Evolutionary conservation across 2,113 vertebrate genomes (phyloP), one percentile per base, ranked within the genome.

Genomic region (Oriolus oriolus): DNA sequence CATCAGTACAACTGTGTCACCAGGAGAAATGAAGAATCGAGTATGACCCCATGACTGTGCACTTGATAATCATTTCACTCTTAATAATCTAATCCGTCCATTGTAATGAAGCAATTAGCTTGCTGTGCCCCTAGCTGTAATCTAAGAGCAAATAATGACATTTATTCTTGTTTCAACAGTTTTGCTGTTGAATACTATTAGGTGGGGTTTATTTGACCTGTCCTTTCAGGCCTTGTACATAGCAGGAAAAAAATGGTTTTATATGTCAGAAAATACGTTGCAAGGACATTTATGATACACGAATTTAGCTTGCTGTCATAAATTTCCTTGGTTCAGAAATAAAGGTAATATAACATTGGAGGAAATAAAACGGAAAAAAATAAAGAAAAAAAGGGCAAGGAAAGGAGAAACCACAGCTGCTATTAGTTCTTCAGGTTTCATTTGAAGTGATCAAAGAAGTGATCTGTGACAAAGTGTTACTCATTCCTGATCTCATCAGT

Each of bases 31-130:
- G 81, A 91, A 56, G 78, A 93, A 83, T 91, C 49, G 70, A 65
- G 89, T 79, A 41, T 91, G 88, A 96, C 63, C 66, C 63, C 66
- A 66, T 91, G 96, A 91, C 82, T 87, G 78, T 53, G 65, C 90
- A 93, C 89, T 96, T 83, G 70, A 91, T 95, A 94, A 94, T 93
- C 3, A 80, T 94, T 96, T 96, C 93, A 83, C 75, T 96, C 84
- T 70, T 94, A 91, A 95, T 96, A 94, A 95, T 96, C 74, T 87
- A 90, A 95, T 95, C 84, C 1, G 0, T 91, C 87, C 47, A 80
- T 91, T 96, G 75, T 95, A 96, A 96, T 94, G 93, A 93, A 90
- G 91, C 81, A 95, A 96, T 96, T 91, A 96, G 63, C 71, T 96
- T 85, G 45, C 87, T 91, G 31, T 91, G 93, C 87, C 74, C 49